Evolutionary conservation across 2,888 invertebrate genomes (phyloP), one percentile per base, ranked within the genome.

Genomic region (Heterodera filipjevi): DNA sequence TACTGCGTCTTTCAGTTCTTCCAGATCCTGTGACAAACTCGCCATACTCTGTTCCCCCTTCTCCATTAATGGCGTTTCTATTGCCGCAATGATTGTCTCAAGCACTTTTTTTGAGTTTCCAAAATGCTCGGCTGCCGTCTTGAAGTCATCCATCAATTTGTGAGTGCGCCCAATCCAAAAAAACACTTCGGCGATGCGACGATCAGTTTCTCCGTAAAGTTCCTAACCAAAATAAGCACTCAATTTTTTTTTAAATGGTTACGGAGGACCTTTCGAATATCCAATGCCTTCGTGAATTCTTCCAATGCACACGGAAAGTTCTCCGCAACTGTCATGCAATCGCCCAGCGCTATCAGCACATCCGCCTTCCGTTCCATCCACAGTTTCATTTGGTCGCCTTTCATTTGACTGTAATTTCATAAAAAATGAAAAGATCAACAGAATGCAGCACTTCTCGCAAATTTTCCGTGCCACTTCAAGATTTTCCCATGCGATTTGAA

Each of bases 391-490:
- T 46, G 3, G 27, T 44, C 44, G 33, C 44, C 46, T 14, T 19
- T 49, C 6, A 22, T 71, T 71, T 71, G 39, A 12, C 30, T 70
- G 32, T 19, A 70, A 70, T 12, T 59, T 27, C 39, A 72, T 35
- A 27, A 10, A n/a, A 27, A n/a, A 5, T 30, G 76, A 22, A 35
- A 70, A 30, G 35, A 46, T 30, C 22, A 49, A 14, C 79, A 35
- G 19, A n/a, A 39, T 76, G 10, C 33, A 3, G 16, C 30, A 79
- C 79, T 77, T 79, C 19, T 79, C 79, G 44, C 79, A 79, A 68
- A 79, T 79, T 70, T 76, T 71, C 2, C 79, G 79, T n/a, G 79
- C 79, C 39, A 79, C 77, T 53, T 79, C 79, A 19, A 79, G 77
- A 35, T 35, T 46, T 46, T 78, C 78, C 78, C 78, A 78, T 12